A percentile compares a stretch with the other conserved stretches of the same genome.
These are phyloP conservation scores for Tamandua tetradactyla DNA, from an alignment of 2,797 vertebrate species.

Conservation along the genomic window DNA sequence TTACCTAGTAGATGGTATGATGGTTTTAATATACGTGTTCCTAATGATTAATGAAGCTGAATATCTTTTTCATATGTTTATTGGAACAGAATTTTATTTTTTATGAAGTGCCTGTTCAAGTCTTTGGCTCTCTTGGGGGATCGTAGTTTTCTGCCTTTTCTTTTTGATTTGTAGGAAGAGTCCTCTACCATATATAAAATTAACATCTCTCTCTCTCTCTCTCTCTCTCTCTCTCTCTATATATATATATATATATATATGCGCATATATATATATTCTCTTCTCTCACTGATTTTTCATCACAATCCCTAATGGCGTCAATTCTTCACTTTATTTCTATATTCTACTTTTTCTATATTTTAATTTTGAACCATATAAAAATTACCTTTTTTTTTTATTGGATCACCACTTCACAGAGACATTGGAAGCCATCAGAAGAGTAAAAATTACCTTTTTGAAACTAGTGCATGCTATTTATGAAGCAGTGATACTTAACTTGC, in stretches of 20 bases:
- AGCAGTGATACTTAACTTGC: too few species aligned
- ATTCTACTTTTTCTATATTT: neutral
- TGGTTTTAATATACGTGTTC: neutral
- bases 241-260: too few species aligned
- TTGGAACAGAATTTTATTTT: neutral
- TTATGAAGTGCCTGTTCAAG: neutral
- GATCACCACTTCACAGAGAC: too few species aligned
- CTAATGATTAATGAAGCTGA: neutral
- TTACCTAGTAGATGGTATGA: neutral
- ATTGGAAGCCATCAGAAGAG: too few species aligned
- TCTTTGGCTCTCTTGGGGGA: neutral
- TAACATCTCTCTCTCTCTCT: too few species aligned
- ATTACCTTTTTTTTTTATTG: constrained; percentile 1
- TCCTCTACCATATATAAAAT: too few species aligned
- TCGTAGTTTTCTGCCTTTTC: neutral
- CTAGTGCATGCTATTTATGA: too few species aligned
- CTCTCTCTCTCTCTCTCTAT: too few species aligned
- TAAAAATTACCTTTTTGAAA: too few species aligned
- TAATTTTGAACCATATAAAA: neutral
- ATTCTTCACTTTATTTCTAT: neutral
- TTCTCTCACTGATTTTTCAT: neutral
- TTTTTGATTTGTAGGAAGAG: neutral
- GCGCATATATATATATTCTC: neutral
- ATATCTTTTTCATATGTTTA: neutral
- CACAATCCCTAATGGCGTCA: neutral